Conservation (phyloP, 2,797 vertebrate genomes). For the Psittacula echo region DNA sequence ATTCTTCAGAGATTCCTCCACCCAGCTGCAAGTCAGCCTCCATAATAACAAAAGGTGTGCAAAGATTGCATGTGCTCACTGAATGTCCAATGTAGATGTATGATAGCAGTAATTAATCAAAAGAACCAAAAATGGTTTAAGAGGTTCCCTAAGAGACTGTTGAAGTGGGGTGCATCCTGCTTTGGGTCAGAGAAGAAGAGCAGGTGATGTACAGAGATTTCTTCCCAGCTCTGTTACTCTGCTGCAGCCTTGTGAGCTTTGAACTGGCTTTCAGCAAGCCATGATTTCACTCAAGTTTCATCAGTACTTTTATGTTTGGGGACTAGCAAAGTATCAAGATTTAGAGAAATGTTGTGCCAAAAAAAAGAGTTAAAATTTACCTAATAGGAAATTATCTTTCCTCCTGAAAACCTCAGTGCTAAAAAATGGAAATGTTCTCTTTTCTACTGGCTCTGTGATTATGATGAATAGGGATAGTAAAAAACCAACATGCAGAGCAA, state of each 20-base stretch:
- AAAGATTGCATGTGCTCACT: neutral
- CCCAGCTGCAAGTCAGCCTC: neutral
- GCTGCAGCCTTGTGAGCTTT: neutral
- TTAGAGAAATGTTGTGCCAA: neutral
- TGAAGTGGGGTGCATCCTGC: neutral
- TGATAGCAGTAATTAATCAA: neutral
- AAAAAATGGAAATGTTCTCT: slow-evolving; percentile 31
- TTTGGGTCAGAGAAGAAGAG: neutral
- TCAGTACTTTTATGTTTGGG: neutral
- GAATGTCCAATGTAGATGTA: neutral
- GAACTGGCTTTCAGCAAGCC: neutral
- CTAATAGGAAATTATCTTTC: slow-evolving; percentile 49
- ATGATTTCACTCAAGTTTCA: neutral
- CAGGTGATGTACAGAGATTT: neutral
- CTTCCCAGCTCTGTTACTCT: neutral
- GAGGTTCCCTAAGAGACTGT: neutral
- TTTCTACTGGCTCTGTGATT: slow-evolving; percentile 37
- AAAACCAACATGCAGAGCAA: slow-evolving; percentile 7
- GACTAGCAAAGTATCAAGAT: neutral
- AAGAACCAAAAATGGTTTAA: neutral
- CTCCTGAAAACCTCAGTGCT: slow-evolving; percentile 7
- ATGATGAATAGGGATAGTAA: slow-evolving; percentile 55
- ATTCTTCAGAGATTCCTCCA: neutral
- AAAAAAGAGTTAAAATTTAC: neutral
- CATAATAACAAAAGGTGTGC: neutral